Conservation (phyloP, 1,140 invertebrate genomes). For the Cotesia chilonis region DNA sequence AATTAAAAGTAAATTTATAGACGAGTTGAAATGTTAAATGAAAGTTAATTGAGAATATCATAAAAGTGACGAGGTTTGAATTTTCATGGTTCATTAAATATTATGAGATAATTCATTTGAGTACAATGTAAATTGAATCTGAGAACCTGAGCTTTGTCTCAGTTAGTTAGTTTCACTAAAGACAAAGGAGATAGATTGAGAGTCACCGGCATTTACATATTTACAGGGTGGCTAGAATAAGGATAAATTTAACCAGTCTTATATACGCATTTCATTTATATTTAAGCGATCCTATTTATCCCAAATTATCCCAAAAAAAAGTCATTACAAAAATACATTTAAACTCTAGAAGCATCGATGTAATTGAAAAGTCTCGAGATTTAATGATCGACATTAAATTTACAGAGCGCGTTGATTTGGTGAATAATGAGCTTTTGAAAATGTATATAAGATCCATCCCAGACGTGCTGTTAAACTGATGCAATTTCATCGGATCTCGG, state of each 20-base stretch:
- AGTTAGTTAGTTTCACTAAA: conserved; percentile 40
- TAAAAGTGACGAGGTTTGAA: background rate
- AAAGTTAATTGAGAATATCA: background rate
- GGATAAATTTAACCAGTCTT: conserved; percentile 25
- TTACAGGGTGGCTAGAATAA: conserved; percentile 44
- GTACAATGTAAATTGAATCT: conserved; percentile 57
- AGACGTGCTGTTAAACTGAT: conserved; percentile 13
- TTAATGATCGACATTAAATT: background rate
- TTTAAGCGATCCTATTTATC: no score
- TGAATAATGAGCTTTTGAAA: conserved; percentile 21
- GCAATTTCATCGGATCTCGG: conserved; percentile 29
- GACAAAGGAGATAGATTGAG: conserved; percentile 26
- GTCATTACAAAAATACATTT: no score
- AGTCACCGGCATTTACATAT: conserved; percentile 53
- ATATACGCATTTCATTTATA: conserved; percentile 4
- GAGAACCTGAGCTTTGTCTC: conserved; percentile 47
- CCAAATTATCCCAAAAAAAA: no score
- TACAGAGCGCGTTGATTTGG: background rate
- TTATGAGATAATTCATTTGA: conserved; percentile 57
- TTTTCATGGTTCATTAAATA: conserved; percentile 41
- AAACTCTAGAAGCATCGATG: no score
- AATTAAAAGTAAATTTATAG: background rate
- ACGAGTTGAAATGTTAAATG: background rate
- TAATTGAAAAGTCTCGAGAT: no score
- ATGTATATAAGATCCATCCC: background rate